phyloP scores from a whole-genome alignment of 2,113 vertebrate species.

The Saimiri boliviensis region DNA sequence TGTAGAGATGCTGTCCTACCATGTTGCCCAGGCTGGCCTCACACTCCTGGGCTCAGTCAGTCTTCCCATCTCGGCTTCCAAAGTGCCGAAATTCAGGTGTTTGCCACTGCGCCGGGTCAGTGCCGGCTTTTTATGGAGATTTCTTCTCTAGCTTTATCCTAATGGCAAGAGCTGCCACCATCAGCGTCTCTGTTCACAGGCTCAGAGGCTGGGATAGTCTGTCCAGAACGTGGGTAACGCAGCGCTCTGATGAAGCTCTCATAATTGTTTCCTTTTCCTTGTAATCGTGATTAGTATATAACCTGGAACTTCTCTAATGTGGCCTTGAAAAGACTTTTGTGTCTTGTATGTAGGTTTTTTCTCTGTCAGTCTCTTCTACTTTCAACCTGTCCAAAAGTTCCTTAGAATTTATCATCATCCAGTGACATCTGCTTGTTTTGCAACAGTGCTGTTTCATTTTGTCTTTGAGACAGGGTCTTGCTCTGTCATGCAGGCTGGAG shows the following conservation, averaged over 20 bases:
- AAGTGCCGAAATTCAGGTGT: too few relatives aligned
- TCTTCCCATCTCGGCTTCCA: too few relatives aligned
- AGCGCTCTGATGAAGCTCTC: not conserved
- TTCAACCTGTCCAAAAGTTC: not conserved
- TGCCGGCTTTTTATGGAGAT: not conserved
- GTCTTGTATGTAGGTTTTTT: not conserved
- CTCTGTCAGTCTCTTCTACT: not conserved
- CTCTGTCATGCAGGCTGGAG: too few relatives aligned
- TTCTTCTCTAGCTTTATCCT: not conserved
- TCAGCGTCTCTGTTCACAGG: not conserved
- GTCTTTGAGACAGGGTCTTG: too few relatives aligned
- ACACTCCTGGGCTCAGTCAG: too few relatives aligned
- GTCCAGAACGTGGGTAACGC: not conserved
- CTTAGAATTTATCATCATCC: not conserved
- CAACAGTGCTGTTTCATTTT: not conserved
- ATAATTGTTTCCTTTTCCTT: not conserved
- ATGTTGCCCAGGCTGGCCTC: too few relatives aligned
- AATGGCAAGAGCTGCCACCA: not conserved
- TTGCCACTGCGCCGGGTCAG: too few relatives aligned
- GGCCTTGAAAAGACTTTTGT: not conserved
- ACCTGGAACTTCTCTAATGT: not conserved
- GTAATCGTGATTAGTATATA: not conserved
- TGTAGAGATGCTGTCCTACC: too few relatives aligned
- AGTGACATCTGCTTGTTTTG: not conserved
- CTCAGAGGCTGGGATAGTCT: not conserved